Conservation (phyloP, 2,797 vertebrate species). For the Intellagama lesueurii region DNA sequence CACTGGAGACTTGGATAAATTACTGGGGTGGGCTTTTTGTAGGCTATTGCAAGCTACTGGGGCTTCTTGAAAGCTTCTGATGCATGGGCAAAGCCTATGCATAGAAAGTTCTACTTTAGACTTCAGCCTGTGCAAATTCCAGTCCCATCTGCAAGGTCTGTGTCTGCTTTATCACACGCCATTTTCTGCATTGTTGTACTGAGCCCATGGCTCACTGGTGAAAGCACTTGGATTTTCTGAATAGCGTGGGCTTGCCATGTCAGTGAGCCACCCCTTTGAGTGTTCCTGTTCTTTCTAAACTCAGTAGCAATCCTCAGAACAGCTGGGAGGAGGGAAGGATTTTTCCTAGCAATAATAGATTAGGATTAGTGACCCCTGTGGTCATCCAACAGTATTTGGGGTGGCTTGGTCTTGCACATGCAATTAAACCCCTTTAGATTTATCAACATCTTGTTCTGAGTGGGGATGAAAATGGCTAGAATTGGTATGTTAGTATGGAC, state of each 20-base stretch:
- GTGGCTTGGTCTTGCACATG: neutral
- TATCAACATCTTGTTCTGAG: neutral
- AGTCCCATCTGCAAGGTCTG: neutral
- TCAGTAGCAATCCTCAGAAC: neutral
- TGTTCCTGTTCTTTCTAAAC: too few relatives aligned
- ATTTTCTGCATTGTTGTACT: neutral
- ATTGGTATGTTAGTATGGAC: neutral
- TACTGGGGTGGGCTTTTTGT: neutral
- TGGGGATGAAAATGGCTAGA: neutral
- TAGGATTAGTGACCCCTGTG: neutral
- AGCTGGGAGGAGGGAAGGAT: neutral
- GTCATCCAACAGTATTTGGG: neutral
- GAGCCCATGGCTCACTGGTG: neutral
- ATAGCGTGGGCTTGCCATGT: neutral
- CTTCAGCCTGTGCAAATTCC: neutral
- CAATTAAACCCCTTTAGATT: neutral
- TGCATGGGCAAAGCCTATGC: neutral
- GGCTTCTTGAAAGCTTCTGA: neutral
- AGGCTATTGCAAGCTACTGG: neutral
- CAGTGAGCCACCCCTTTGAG: neutral
- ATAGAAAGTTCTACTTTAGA: neutral
- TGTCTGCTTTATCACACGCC: neutral
- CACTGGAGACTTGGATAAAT: neutral
- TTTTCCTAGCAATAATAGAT: too few relatives aligned
- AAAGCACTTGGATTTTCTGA: neutral